Evolutionary conservation across 2,113 vertebrate genomes (phyloP).

Genomic region (Passer montanus): DNA sequence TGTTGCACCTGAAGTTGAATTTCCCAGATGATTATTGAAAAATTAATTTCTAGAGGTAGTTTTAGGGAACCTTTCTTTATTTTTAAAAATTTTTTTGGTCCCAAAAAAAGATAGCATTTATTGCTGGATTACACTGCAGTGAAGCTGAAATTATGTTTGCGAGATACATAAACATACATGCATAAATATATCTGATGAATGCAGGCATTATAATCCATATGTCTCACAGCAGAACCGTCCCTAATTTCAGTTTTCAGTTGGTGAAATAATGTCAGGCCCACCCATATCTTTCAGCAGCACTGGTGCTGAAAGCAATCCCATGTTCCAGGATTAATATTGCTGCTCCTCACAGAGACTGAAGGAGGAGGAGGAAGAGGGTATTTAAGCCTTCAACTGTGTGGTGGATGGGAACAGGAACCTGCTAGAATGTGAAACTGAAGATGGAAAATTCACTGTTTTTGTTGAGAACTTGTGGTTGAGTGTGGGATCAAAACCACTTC

Average conservation of each 20-base stretch:
- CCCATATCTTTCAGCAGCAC: neutral
- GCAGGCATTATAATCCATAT: neutral
- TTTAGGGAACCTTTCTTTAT: neutral
- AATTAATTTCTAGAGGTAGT: neutral
- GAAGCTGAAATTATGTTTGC: neutral
- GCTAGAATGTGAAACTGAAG: neutral
- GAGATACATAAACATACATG: neutral
- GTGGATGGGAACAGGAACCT: neutral
- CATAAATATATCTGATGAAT: neutral
- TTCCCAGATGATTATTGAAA: neutral
- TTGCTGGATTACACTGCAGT: neutral
- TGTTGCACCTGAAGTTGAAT: neutral
- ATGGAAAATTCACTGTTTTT: neutral
- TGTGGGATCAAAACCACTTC: neutral
- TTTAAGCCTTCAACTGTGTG: neutral
- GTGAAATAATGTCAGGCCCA: neutral
- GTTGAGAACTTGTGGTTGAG: neutral
- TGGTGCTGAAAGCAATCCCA: neutral
- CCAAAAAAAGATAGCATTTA: neutral
- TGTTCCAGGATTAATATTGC: neutral
- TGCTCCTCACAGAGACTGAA: neutral
- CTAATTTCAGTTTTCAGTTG: neutral
- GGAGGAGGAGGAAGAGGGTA: neutral
- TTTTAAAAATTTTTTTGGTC: fast-evolving
- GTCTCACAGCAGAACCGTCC: neutral